Percentiles rank a stretch among this genome's conserved stretches.
phyloP scores from a whole-genome alignment of 2,113 vertebrate species.

The Nymphicus hollandicus region DNA sequence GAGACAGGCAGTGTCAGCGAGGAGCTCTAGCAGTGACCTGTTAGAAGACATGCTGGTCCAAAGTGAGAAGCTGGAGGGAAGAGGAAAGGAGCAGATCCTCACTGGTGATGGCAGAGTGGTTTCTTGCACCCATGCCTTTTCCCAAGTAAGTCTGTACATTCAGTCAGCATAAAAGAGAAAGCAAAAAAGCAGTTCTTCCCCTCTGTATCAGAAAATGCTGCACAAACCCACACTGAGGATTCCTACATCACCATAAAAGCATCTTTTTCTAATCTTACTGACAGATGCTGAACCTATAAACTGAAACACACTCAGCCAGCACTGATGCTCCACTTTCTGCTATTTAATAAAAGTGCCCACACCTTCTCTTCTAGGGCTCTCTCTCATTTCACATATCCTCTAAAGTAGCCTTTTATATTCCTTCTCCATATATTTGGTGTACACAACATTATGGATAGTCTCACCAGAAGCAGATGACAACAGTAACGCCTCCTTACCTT shows the following conservation, averaged over 20 bases:
- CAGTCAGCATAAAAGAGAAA: background rate
- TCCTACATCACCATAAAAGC: background rate
- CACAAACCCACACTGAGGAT: background rate
- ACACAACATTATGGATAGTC: background rate
- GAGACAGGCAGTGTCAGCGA: background rate
- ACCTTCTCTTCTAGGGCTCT: background rate
- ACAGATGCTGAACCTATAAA: background rate
- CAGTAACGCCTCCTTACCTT: background rate
- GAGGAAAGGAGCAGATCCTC: background rate
- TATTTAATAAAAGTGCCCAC: background rate
- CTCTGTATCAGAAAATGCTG: background rate
- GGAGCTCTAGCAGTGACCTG: background rate
- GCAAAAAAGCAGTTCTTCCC: background rate
- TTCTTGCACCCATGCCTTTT: background rate
- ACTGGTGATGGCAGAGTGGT: accelerated
- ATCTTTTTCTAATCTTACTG: background rate
- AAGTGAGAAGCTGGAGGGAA: background rate
- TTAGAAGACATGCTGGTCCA: background rate
- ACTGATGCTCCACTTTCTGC: too few relatives aligned
- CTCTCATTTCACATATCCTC: background rate
- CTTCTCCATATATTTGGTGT: too few relatives aligned
- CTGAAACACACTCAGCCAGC: accelerated
- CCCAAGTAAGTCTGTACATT: background rate
- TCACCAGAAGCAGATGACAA: background rate
- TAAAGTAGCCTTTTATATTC: background rate